These are phyloP conservation scores for Fragum whitleyi DNA, from an alignment of 2,888 invertebrate genomes.

Conservation along the genomic window DNA sequence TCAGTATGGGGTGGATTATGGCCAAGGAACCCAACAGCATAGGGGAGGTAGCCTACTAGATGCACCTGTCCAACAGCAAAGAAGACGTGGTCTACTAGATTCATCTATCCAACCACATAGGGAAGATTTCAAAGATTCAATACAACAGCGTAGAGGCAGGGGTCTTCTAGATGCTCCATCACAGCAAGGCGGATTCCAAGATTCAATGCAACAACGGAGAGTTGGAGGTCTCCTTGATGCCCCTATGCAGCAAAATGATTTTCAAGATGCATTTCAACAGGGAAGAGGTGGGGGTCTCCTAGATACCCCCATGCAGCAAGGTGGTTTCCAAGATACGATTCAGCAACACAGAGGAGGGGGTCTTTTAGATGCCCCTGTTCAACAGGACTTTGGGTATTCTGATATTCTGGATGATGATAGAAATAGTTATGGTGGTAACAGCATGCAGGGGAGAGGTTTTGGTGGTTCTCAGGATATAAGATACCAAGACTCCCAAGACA, in stretches of 20 bases:
- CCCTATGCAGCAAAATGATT: too few relatives aligned
- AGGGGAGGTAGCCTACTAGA: neutral
- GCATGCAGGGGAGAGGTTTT: too few relatives aligned
- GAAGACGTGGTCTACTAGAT: slow-evolving; percentile 1
- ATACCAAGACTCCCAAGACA: neutral
- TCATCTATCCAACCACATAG: neutral
- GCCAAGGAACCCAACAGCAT: neutral
- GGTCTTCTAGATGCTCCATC: neutral
- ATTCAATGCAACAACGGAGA: neutral
- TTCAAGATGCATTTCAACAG: neutral
- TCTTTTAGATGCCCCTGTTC: neutral
- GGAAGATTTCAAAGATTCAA: neutral
- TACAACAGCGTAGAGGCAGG: neutral
- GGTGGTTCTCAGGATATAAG: neutral
- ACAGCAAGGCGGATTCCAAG: neutral
- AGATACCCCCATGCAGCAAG: neutral
- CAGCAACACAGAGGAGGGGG: neutral
- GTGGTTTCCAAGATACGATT: neutral
- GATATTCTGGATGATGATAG: neutral
- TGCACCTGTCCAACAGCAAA: neutral
- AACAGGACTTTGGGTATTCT: neutral
- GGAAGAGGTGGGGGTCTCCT: neutral
- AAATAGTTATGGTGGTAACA: neutral
- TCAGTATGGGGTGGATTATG: neutral
- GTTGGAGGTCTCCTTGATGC: neutral